Evolutionary conservation across 1,140 invertebrate genomes (phyloP), one percentile per base, ranked within the genome.

Genomic region (Campodea augens): DNA sequence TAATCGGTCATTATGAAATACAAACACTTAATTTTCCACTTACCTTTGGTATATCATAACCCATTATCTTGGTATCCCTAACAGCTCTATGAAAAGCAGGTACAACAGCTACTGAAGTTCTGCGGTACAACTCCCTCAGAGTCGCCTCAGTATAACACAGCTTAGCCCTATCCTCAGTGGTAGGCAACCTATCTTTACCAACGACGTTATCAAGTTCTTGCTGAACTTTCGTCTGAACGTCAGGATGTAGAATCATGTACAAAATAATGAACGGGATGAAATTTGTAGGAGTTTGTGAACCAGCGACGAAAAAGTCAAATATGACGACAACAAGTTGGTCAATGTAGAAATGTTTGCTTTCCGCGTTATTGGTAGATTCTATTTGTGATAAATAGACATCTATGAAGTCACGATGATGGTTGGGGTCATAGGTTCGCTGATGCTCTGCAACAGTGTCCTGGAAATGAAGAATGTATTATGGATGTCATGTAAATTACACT

Each of bases 221-320:
- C 42, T 64, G 61, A 5, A 73, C 55, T 42, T 61, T 60, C 1
- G 46, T 43, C 51, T 70, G 66, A n/a, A 71, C 55, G 4, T 71
- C 57, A 1, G 64, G 65, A 52, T 70, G 52, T 25, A 58, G 55
- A 3, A 69, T 52, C 46, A 72, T 57, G 39, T 65, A 60, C 2
- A 73, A 52, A 20, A 73, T 50, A 0, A 65, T 53, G 61, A 71
- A 72, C 5, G 61, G 53, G 1, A 73, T 48, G 10, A 66, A 58
- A 13, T 61, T 68, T 3, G 61, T 60, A 1, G 67, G 67, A 1
- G 68, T 71, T 50, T 73, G 71, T 12, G 68, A 57, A 2, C 70
- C 55, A 37, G 55, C 55, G 0, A 36, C 37, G 43, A 59, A 55
- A 3, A 59, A 27, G 38, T 59, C 56, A 4, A 37, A 27, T 36